A percentile compares a stretch with the other conserved stretches of the same genome.
Conservation (phyloP, 2,888 invertebrate species). For the Euphydryas editha region DNA sequence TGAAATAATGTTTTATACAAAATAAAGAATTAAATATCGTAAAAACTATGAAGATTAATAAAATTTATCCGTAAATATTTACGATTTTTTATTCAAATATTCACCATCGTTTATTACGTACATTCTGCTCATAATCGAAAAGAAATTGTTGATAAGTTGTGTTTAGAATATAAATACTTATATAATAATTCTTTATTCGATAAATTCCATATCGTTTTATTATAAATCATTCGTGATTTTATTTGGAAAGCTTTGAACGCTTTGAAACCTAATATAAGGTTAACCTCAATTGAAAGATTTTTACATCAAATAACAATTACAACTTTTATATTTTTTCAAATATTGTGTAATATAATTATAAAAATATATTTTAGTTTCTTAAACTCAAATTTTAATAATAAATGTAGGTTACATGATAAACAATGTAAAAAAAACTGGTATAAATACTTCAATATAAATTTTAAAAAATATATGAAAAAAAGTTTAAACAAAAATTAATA, state of each 20-base stretch:
- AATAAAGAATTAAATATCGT: neutral
- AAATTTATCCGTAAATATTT: too few relatives aligned
- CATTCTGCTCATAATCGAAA: too few relatives aligned
- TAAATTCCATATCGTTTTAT: neutral
- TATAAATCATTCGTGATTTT: constrained; percentile 22
- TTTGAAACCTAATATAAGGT: neutral
- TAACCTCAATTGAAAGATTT: neutral
- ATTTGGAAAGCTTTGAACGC: constrained; percentile 8
- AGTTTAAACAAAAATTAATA: too few relatives aligned
- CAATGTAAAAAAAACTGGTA: too few relatives aligned
- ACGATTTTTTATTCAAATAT: too few relatives aligned
- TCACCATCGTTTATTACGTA: too few relatives aligned
- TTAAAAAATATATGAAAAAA: neutral
- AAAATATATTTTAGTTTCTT: too few relatives aligned
- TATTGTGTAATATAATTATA: neutral
- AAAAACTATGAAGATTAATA: neutral
- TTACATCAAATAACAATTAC: neutral
- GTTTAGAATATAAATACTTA: neutral
- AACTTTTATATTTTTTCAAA: neutral
- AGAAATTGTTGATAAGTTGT: neutral
- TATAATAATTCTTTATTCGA: neutral
- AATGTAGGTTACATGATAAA: too few relatives aligned
- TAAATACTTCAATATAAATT: too few relatives aligned
- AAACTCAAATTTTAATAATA: too few relatives aligned
- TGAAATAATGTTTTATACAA: neutral